Evolutionary conservation across 2,797 vertebrate species (phyloP).

Genomic region (Sebastes oblongus): DNA sequence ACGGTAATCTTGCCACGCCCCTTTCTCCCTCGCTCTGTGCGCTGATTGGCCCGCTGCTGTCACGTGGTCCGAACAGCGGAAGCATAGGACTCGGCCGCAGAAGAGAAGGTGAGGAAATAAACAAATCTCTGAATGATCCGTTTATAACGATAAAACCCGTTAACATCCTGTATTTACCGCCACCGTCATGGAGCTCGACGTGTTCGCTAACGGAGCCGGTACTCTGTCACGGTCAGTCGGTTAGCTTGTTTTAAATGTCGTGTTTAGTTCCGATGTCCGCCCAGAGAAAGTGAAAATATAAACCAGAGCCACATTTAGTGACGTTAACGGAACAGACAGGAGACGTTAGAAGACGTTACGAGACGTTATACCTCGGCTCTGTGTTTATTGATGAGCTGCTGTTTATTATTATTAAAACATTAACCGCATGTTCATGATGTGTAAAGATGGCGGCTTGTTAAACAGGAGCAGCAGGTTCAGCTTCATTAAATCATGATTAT

Average conservation of each 20-base stretch:
- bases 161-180: fast-evolving
- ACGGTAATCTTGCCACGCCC: conserved; percentile 21
- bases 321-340: background rate
- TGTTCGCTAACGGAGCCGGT: background rate
- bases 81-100: conserved; percentile 51
- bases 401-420: background rate
- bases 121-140: conserved; percentile 30
- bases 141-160: background rate
- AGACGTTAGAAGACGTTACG: background rate
- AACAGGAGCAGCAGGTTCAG: background rate
- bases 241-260: background rate
- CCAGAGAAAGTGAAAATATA: conserved; percentile 19
- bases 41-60: conserved; percentile 34
- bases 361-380: background rate
- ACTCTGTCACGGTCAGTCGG: background rate
- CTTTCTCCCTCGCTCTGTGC: fast-evolving
- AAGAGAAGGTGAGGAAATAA: conserved; percentile 76
- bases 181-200: fast-evolving
- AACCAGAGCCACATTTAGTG: background rate
- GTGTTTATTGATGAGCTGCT: background rate
- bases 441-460: background rate
- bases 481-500: background rate
- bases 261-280: background rate
- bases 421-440: background rate
- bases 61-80: conserved; percentile 68